Percentiles rank a stretch among this genome's conserved stretches.
Conservation (phyloP, 1,140 invertebrate species). For the Pseudomyrmex dendroicus region DNA sequence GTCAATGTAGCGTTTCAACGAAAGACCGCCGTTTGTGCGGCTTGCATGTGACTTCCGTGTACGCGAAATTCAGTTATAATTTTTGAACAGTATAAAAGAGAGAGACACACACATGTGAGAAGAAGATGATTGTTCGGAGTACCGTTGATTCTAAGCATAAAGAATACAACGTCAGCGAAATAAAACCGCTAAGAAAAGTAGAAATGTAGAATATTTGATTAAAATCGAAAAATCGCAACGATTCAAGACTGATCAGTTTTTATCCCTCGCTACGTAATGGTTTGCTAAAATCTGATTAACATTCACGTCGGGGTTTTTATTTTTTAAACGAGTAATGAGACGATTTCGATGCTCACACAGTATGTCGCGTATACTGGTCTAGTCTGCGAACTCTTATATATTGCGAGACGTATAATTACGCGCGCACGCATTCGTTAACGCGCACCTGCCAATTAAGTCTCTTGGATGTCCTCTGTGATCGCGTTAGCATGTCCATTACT, state of each 20-base stretch:
- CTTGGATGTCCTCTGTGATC: not conserved
- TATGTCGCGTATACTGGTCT: too few species aligned
- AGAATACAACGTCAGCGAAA: too few species aligned
- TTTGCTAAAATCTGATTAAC: not conserved
- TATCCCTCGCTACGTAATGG: not conserved
- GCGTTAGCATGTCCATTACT: not conserved
- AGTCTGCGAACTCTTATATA: not conserved
- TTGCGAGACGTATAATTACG: not conserved
- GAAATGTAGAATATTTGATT: too few species aligned
- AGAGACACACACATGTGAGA: not conserved
- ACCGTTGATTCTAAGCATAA: too few species aligned
- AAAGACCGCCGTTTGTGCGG: not conserved
- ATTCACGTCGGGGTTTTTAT: not conserved
- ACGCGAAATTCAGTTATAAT: not conserved
- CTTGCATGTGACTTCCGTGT: conserved; percentile 13
- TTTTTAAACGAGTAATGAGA: conserved; percentile 17
- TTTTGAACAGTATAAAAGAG: not conserved
- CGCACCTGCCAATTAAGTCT: conserved; percentile 23
- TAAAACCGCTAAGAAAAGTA: too few species aligned
- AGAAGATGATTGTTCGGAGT: not conserved
- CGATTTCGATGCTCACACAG: conserved; percentile 6
- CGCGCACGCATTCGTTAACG: conserved; percentile 13
- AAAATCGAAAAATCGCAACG: not conserved
- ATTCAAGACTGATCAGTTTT: not conserved
- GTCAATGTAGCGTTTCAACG: conserved; percentile 7